Base-by-base conservation (phyloP, 2,888 invertebrate species). In the Orthosia incerta region DNA sequence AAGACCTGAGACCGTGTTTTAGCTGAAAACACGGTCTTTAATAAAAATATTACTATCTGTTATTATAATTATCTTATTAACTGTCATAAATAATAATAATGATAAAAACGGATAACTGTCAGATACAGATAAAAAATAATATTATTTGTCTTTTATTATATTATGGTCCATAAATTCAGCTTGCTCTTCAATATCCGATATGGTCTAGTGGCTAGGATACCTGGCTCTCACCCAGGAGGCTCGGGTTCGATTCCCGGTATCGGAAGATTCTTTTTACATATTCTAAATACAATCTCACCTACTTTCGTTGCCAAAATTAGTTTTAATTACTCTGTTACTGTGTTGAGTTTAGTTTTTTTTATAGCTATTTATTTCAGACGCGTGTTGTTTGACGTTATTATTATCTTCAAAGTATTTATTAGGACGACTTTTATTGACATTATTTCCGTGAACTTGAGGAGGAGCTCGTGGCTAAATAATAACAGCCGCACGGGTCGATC, bases 171-270 rank as follows among this genome's bases (percentile, higher is more conserved):
- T 15, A 69, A 66, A 39, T 80, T 76, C 12, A 18, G 1, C 0
- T 0, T 0, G 0, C 0, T 0, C 0, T 0, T 0, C 45, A 73
- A 15, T 7, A 91, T 96, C 96, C 96, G 96, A 95, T 97, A 97
- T 97, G 96, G 96, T 97, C 97, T 97, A 97, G 96, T 97, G 96
- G 97, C 95, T 97, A 97, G 96, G 96, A 97, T 96, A 96, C 95
- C 96, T 96, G 96, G 97, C 93, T 97, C 93, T 97, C 96, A 97
- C 95, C 96, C 96, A 96, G 96, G 95, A 96, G 96, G 96, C 96
- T 96, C 97, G 96, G 97, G 97, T 97, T 97, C 97, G 96, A 97
- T 96, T 96, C 96, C 97, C 97, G 97, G 97, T 97, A 97, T 95
- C 95, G 96, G 97, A 97, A 96, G 67, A 48, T 20, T 63, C 85